A percentile compares a stretch with the other conserved stretches of the same genome.
These are phyloP conservation scores for Argopecten irradians DNA, from an alignment of 1,140 invertebrate genomes.

Conservation along the genomic window DNA sequence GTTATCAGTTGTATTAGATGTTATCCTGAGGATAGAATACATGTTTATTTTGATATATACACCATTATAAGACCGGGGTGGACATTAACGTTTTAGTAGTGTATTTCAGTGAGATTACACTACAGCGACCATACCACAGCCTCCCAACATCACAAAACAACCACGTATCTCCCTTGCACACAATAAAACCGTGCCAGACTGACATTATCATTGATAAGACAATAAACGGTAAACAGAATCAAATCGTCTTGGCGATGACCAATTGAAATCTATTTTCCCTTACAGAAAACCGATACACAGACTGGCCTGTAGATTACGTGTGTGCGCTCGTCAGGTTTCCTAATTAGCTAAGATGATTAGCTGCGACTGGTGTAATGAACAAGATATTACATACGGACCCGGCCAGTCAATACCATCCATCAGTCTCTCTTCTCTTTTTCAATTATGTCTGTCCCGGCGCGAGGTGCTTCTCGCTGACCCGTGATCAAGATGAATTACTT, in stretches of 20 bases:
- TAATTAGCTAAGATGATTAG: slow-evolving; percentile 18
- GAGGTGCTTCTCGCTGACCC: neutral
- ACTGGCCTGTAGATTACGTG: neutral
- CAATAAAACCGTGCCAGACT: no score
- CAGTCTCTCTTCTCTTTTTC: neutral
- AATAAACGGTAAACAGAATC: no score
- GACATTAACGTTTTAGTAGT: no score
- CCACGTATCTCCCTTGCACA: no score
- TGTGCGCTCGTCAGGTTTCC: neutral
- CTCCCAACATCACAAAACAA: no score
- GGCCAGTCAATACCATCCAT: neutral
- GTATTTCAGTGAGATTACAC: no score
- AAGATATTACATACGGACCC: neutral
- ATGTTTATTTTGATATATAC: no score
- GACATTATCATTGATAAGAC: no score
- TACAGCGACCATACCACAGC: no score
- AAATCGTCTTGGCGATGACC: neutral
- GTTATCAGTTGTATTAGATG: no score
- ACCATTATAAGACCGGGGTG: no score
- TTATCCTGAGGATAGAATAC: no score
- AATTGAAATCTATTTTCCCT: neutral
- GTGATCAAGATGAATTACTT: neutral
- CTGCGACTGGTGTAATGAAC: neutral
- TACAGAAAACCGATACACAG: neutral
- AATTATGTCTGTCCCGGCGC: slow-evolving; percentile 14